phyloP scores from a whole-genome alignment of 2,113 vertebrate species.

The Podarcis muralis region DNA sequence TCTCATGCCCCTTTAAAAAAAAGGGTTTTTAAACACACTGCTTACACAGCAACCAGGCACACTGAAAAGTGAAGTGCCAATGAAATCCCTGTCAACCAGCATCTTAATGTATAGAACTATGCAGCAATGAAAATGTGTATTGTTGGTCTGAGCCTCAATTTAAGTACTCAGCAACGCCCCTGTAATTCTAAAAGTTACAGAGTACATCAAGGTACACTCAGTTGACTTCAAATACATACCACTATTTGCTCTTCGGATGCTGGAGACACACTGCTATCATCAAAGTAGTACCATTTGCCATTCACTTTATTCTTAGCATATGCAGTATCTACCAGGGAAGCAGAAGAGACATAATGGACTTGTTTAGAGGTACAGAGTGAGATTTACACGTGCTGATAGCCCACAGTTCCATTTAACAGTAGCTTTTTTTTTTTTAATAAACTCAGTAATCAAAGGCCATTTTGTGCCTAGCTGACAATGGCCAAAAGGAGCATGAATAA shows the following conservation, averaged over 20 bases:
- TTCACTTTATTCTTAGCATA: conserved; percentile 97
- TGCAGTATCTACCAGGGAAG: conserved; percentile 87
- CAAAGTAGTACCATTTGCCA: conserved; percentile 97
- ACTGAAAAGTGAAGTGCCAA: too few relatives aligned
- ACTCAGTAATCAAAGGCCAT: background rate
- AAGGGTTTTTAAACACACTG: too few relatives aligned
- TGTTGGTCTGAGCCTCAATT: too few relatives aligned
- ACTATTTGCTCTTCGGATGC: conserved; percentile 96
- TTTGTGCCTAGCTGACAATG: background rate
- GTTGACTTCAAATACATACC: conserved; percentile 79
- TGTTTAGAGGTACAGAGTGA: background rate
- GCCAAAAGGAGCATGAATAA: background rate
- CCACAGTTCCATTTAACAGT: background rate
- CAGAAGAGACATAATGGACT: conserved; percentile 17
- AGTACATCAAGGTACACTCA: background rate
- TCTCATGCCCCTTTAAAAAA: too few relatives aligned
- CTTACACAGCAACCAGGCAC: too few relatives aligned
- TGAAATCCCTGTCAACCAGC: too few relatives aligned
- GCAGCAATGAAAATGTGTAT: too few relatives aligned
- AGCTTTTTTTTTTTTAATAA: background rate
- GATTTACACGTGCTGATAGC: background rate
- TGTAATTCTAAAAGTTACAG: background rate
- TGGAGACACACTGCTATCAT: conserved; percentile 95
- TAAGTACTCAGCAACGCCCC: too few relatives aligned
- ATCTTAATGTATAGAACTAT: too few relatives aligned